Percentiles rank a stretch among this genome's conserved stretches.
phyloP scores from a whole-genome alignment of 2,113 vertebrate genomes.

The Elanus axillaris region DNA sequence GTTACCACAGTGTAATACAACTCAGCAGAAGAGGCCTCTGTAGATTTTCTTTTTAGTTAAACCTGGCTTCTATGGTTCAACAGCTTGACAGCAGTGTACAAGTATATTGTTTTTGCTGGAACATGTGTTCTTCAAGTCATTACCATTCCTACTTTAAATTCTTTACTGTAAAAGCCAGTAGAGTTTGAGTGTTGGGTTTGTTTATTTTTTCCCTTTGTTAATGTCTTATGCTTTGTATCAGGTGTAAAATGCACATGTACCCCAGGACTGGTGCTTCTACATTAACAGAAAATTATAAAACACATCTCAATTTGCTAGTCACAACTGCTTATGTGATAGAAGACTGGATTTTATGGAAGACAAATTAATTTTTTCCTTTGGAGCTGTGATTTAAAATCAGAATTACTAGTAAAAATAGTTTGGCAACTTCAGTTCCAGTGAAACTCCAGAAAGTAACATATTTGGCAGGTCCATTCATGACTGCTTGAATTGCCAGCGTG shows the following conservation, averaged over 20 bases:
- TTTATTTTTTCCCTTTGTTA: neutral
- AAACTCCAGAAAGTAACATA: neutral
- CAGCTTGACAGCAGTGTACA: conserved; percentile 12
- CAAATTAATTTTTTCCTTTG: neutral
- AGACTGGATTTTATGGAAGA: neutral
- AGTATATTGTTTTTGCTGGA: neutral
- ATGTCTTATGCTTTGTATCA: neutral
- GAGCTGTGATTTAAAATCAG: neutral
- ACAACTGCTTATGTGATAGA: neutral
- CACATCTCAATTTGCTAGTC: neutral
- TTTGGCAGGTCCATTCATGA: neutral
- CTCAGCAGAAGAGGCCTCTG: conserved; percentile 28
- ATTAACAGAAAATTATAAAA: neutral
- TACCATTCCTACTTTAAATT: neutral
- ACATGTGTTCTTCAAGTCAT: neutral
- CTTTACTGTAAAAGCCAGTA: neutral
- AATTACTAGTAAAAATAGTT: neutral
- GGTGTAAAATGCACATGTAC: neutral
- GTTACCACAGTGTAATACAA: conserved; percentile 29
- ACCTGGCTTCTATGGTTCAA: conserved; percentile 26
- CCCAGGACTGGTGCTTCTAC: neutral
- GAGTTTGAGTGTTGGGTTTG: neutral
- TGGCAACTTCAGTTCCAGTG: neutral
- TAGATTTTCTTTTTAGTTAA: conserved; percentile 62
- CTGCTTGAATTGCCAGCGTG: neutral